These are phyloP conservation scores for Callinectes sapidus DNA, from an alignment of 2,888 invertebrate genomes.

Conservation along the genomic window DNA sequence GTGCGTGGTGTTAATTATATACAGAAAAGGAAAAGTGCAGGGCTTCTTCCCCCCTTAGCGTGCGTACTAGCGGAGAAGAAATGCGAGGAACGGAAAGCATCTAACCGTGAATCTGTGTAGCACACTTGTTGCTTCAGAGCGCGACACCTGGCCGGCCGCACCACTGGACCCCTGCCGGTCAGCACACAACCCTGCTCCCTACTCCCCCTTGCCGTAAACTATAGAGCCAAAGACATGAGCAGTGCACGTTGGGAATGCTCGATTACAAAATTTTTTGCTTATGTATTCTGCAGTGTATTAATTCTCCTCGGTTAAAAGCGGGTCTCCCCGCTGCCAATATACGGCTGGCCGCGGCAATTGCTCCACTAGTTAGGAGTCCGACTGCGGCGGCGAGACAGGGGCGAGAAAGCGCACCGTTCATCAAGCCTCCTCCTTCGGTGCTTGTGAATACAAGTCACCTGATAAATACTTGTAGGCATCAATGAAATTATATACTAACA, in stretches of 20 bases:
- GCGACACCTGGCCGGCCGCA: slow-evolving; percentile 22
- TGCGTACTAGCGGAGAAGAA: background rate
- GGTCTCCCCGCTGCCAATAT: slow-evolving; percentile 4
- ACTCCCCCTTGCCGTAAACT: slow-evolving; percentile 28
- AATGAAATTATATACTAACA: slow-evolving; percentile 26
- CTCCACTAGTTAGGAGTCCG: slow-evolving; percentile 24
- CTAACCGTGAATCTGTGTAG: slow-evolving; percentile 10
- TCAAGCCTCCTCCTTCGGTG: slow-evolving; percentile 10
- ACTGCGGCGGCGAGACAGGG: slow-evolving; percentile 32
- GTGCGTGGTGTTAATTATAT: background rate
- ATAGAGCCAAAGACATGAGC: slow-evolving; percentile 6
- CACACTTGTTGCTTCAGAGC: slow-evolving; percentile 26
- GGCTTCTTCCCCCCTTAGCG: background rate
- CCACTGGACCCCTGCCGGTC: slow-evolving; percentile 30
- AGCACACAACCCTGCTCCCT: background rate
- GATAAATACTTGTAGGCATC: slow-evolving; percentile 30
- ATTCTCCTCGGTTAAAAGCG: slow-evolving; percentile 23
- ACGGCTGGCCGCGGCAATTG: background rate
- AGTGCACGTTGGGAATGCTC: slow-evolving; percentile 22
- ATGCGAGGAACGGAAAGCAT: background rate
- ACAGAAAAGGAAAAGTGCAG: background rate
- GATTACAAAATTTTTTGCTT: background rate
- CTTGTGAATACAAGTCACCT: slow-evolving; percentile 31
- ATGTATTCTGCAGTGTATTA: slow-evolving; percentile 22
- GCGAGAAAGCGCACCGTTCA: slow-evolving; percentile 34